Conservation (phyloP, 2,113 vertebrate genomes). For the Sclerurus mexicanus region DNA sequence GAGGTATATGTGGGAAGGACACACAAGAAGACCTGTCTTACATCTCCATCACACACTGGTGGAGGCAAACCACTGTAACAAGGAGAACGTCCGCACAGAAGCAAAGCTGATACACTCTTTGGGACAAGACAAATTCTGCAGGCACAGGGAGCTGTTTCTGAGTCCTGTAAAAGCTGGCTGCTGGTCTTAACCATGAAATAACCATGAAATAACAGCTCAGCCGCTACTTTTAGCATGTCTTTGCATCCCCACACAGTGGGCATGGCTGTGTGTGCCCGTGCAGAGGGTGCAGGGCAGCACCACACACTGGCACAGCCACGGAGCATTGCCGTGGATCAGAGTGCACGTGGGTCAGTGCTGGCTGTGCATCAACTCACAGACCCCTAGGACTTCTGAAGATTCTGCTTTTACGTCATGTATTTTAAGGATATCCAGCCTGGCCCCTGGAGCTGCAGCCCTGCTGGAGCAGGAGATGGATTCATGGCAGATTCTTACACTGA, state of each 20-base stretch:
- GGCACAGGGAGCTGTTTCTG: background rate
- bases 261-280: background rate
- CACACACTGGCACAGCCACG: rapidly evolving
- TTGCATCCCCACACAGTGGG: rapidly evolving
- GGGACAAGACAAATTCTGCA: background rate
- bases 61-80: background rate
- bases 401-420: background rate
- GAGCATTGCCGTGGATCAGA: background rate
- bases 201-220: background rate
- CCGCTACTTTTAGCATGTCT: background rate
- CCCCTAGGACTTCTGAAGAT: background rate
- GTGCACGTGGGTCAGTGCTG: rapidly evolving
- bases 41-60: background rate
- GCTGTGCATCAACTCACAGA: background rate
- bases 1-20: background rate
- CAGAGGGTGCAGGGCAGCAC: background rate
- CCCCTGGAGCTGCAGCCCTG: background rate
- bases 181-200: too few relatives aligned
- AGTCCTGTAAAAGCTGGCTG: background rate
- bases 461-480: background rate
- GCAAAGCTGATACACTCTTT: rapidly evolving
- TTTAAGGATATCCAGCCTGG: background rate
- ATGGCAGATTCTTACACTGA: background rate
- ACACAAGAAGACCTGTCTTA: background rate
- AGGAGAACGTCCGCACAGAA: background rate